Percentiles rank a stretch among this genome's conserved stretches.
phyloP scores from a whole-genome alignment of 2,113 vertebrate species.

The Sclerurus mexicanus region DNA sequence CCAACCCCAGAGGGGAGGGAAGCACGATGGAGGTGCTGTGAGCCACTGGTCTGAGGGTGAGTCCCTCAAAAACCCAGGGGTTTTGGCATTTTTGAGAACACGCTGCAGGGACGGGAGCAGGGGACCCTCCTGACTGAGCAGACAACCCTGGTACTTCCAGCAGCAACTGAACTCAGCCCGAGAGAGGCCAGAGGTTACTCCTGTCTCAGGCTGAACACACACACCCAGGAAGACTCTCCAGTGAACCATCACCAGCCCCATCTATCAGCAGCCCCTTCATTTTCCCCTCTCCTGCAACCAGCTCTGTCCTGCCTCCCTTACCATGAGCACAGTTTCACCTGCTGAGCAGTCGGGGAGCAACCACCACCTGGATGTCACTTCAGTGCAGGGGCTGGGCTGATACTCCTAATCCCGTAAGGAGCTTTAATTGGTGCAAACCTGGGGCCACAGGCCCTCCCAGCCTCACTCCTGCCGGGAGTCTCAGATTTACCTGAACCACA shows the following conservation, averaged over 20 bases:
- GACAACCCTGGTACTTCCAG: too few relatives aligned
- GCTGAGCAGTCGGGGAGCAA: background rate
- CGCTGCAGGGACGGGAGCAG: background rate
- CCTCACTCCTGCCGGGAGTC: background rate
- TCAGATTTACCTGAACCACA: background rate
- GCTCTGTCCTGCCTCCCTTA: fast-evolving
- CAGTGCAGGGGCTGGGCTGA: fast-evolving
- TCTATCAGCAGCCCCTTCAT: too few relatives aligned
- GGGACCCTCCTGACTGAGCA: too few relatives aligned
- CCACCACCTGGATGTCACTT: fast-evolving
- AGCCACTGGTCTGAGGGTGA: background rate
- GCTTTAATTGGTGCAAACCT: background rate
- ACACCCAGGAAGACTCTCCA: background rate
- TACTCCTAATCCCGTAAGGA: background rate
- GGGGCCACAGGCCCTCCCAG: background rate
- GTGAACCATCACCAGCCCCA: background rate
- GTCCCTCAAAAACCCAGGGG: fast-evolving
- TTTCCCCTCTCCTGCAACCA: background rate
- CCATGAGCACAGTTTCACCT: fast-evolving
- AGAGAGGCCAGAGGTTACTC: background rate
- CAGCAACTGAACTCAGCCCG: background rate
- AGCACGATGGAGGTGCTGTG: fast-evolving
- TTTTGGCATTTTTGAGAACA: background rate
- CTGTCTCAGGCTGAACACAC: background rate
- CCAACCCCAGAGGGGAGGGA: background rate